Conservation (phyloP, 2,797 vertebrate genomes). For the Tympanoctomys barrerae region DNA sequence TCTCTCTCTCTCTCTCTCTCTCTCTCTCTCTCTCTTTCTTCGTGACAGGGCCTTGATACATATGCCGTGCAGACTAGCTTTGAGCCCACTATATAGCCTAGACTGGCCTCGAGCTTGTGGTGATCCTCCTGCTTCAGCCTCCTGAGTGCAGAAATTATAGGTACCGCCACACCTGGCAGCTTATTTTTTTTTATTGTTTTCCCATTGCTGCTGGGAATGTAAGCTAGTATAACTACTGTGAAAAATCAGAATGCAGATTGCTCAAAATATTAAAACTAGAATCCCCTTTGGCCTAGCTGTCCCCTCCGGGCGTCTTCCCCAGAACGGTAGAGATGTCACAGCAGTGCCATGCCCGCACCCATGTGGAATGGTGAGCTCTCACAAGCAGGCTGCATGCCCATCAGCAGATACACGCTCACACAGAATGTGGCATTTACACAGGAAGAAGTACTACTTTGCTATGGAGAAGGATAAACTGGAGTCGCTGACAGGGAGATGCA, state of each 20-base stretch:
- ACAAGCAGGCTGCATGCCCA: no score
- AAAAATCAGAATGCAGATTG: no score
- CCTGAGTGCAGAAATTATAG: no score
- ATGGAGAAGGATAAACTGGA: background rate
- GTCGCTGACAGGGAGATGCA: background rate
- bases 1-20: no score
- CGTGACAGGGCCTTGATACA: background rate
- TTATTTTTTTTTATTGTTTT: no score
- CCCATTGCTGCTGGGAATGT: no score
- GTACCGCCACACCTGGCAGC: no score
- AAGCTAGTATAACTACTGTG: no score
- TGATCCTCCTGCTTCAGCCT: no score
- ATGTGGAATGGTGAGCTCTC: background rate
- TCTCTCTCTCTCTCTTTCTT: no score
- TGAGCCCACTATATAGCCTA: background rate
- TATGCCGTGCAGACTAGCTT: background rate
- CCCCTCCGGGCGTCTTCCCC: background rate
- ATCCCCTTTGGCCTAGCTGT: background rate
- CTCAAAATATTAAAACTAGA: background rate
- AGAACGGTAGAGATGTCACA: background rate
- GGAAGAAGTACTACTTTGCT: background rate
- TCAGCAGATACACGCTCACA: no score
- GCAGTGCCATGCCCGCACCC: background rate
- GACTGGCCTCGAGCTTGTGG: background rate
- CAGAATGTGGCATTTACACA: no score